Conservation (phyloP, 2,797 vertebrate genomes). For the Urocyon cinereoargenteus region DNA sequence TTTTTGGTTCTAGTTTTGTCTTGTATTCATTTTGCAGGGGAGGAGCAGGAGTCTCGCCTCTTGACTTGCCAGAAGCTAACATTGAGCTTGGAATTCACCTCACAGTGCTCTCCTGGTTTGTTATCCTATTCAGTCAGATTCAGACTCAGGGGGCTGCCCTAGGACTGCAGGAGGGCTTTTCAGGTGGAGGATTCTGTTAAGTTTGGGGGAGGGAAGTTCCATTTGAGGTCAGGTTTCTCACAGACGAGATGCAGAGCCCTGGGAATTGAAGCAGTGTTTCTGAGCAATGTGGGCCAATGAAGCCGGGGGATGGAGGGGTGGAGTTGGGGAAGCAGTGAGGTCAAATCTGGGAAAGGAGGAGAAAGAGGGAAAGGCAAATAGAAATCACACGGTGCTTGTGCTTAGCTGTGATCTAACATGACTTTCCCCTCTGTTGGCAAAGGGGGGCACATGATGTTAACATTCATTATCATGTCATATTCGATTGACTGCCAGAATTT, state of each 20-base stretch:
- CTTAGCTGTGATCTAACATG: constrained; percentile 87
- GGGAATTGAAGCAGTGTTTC: background rate
- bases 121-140: background rate
- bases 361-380: constrained; percentile 60
- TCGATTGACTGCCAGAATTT: constrained; percentile 87
- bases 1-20: background rate
- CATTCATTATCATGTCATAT: constrained; percentile 88
- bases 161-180: background rate
- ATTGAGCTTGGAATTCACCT: background rate
- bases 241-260: background rate
- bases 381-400: constrained; percentile 70
- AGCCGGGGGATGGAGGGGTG: background rate
- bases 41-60: background rate
- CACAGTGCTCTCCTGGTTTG: background rate
- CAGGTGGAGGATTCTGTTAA: background rate
- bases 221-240: constrained; percentile 20
- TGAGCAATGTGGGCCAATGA: background rate
- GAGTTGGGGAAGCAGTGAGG: background rate
- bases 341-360: constrained; percentile 40
- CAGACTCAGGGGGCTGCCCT: background rate
- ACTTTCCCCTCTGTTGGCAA: constrained; percentile 86
- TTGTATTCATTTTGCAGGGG: background rate
- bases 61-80: background rate
- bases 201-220: background rate
- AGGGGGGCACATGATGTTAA: constrained; percentile 85